Evolutionary conservation across 1,140 invertebrate genomes (phyloP).

Genomic region (Calosoma granatense): DNA sequence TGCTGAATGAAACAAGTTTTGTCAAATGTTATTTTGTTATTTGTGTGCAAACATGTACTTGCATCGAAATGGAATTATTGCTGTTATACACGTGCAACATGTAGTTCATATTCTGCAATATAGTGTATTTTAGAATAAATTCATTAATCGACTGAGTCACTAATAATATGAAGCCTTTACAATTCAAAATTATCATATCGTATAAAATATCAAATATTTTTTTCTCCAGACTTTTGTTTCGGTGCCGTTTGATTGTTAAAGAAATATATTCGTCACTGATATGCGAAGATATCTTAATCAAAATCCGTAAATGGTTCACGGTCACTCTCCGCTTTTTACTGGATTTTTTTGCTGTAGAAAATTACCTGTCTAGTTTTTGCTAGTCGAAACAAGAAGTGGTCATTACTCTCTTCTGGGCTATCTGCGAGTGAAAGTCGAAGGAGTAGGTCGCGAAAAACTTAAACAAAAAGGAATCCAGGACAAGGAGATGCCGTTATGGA

Average conservation of each 20-base stretch:
- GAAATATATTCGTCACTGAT: background rate
- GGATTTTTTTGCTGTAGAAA: background rate
- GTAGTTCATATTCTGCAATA: no score
- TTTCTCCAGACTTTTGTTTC: no score
- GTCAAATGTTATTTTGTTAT: no score
- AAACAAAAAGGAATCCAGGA: slow-evolving; percentile 14
- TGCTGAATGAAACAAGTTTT: no score
- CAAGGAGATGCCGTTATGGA: slow-evolving; percentile 12
- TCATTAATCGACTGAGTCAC: no score
- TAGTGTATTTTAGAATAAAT: no score
- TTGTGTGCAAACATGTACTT: no score
- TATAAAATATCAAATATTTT: no score
- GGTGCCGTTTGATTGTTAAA: background rate
- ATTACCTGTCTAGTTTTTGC: background rate
- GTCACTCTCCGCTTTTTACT: background rate
- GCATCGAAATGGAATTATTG: no score
- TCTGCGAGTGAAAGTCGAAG: slow-evolving; percentile 11
- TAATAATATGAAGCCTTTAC: no score
- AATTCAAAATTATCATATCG: no score
- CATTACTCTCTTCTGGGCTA: background rate
- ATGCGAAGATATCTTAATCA: background rate
- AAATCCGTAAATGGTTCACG: background rate
- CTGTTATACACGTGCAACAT: no score
- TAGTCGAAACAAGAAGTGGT: background rate
- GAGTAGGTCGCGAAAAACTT: slow-evolving; percentile 9